phyloP scores from a whole-genome alignment of 2,797 vertebrate species.

The Taenioides sp. region DNA sequence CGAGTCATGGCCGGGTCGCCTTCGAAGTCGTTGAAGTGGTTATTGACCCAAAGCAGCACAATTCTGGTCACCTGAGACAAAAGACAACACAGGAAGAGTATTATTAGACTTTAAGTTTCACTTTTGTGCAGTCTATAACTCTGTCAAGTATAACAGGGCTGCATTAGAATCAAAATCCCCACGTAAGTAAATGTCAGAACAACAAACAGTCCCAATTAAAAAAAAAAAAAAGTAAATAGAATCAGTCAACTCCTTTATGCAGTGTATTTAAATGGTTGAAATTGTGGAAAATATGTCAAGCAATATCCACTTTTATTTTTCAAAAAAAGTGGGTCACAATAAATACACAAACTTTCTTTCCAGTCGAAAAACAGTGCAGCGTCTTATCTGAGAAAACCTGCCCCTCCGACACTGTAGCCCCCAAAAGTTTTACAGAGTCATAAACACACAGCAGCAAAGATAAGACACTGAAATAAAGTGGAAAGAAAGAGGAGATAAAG shows the following conservation, averaged over 20 bases:
- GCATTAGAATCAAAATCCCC: no score
- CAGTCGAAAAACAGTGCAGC: background rate
- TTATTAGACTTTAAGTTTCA: background rate
- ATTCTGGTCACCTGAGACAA: constrained; percentile 89
- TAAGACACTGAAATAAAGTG: background rate
- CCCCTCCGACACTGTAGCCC: background rate
- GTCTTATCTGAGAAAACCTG: background rate
- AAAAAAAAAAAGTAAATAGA: background rate
- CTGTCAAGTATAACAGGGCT: no score
- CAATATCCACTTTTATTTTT: background rate
- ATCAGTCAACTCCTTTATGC: background rate
- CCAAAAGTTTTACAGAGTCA: background rate
- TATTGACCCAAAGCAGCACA: constrained; percentile 96
- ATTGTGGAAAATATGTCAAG: background rate
- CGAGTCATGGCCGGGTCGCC: constrained; percentile 93
- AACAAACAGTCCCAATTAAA: no score
- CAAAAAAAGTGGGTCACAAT: background rate
- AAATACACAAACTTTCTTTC: background rate
- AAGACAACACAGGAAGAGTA: background rate
- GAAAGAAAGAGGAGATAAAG: background rate
- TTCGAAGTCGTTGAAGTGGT: constrained; percentile 99
- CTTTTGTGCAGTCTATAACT: background rate
- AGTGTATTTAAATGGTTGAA: background rate
- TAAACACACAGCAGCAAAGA: background rate
- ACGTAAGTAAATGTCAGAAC: no score